Base-by-base conservation (phyloP, 2,797 vertebrate genomes). In the Gadopsis marmoratus region DNA sequence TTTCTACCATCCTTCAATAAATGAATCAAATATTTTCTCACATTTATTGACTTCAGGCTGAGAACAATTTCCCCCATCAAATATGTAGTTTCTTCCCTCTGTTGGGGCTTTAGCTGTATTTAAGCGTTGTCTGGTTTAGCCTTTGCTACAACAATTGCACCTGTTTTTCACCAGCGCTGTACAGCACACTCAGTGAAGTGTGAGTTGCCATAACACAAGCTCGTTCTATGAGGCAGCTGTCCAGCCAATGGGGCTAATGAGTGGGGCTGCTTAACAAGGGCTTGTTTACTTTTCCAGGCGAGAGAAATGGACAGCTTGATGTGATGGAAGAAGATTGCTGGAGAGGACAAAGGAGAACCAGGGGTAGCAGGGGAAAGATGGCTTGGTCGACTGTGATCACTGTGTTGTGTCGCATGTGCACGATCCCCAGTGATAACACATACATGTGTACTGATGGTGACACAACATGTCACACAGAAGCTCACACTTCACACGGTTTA, bases 261-360 rank as follows among this genome's bases (percentile, higher is more conserved):
- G 80, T 17, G n/a, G 56, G 59, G 71, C 58, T 26, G 81, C 74
- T 65, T 79, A 62, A 88, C 85, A 78, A 76, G 62, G 78, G 79
- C 79, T 72, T 91, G 90, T 93, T 90, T 91, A 80, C 79, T 86
- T 92, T 91, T 91, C 85, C 86, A 88, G 66, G 47, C 56, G 51
- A 81, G 67, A 55, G 62, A 76, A 59, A 79, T 60, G 59, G 78
- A 37, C 63, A 37, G 85, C 76, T 80, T 86, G 78, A 78, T 84
- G 77, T 48, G 78, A 86, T 79, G 26, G 51, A 78, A 21, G 72
- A 61, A 78, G 70, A 75, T 71, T 66, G 72, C 26, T 33, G 17
- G 29, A 48, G 47, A 74, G 74, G 68, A 89, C 78, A 88, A 90
- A 85, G 35, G 79, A 6, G 53, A 75, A 60, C 11, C 14, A 6